A percentile compares a stretch with the other conserved stretches of the same genome.
Conservation (phyloP, 2,888 invertebrate genomes). For the Nemotelus nigrinus region DNA sequence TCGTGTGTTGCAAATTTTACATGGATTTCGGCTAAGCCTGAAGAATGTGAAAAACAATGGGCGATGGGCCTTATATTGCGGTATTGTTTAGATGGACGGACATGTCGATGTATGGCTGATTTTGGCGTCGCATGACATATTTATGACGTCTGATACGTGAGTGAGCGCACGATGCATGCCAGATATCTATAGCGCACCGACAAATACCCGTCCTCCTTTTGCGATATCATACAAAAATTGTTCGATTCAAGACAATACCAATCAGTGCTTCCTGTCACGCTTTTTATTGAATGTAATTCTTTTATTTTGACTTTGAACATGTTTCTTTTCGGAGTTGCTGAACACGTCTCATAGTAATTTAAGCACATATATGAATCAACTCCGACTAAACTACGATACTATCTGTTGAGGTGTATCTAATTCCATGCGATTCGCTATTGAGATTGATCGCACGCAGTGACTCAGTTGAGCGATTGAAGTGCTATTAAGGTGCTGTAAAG, state of each 20-base stretch:
- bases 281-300: slow-evolving; percentile 45
- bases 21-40: slow-evolving; percentile 9
- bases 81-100: slow-evolving; percentile 2
- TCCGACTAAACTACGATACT: neutral
- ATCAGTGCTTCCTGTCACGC: slow-evolving; percentile 55
- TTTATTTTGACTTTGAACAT: slow-evolving; percentile 20
- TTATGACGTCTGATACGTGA: slow-evolving; percentile 50
- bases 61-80: neutral
- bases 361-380: neutral
- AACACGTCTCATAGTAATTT: no score
- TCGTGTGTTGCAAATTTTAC: slow-evolving; percentile 38
- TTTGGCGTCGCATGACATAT: slow-evolving; percentile 49
- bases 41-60: slow-evolving; percentile 15
- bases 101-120: neutral
- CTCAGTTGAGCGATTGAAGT: slow-evolving; percentile 37
- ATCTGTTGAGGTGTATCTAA: slow-evolving; percentile 8
- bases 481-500: slow-evolving; percentile 44
- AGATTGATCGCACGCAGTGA: slow-evolving; percentile 40
- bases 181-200: neutral
- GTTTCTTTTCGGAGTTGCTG: slow-evolving; percentile 11
- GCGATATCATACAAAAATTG: neutral
- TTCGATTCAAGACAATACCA: slow-evolving; percentile 48
- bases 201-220: neutral
- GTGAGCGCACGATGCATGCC: slow-evolving; percentile 5
- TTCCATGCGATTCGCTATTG: slow-evolving; percentile 21